Evolutionary conservation across 2,113 vertebrate genomes (phyloP).

Genomic region (Ardeotis arabs): DNA sequence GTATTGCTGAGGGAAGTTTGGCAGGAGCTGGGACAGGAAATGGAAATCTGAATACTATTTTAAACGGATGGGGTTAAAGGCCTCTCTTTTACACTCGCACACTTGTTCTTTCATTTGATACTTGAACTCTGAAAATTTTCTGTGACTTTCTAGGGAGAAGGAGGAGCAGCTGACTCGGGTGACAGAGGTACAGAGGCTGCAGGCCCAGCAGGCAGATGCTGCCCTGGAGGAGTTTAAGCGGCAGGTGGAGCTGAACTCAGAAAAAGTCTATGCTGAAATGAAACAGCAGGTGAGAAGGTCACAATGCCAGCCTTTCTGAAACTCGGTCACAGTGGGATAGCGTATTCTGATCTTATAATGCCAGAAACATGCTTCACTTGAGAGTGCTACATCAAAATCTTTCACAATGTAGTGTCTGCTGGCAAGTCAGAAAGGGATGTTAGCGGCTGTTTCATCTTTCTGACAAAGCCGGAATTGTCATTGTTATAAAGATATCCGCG

Average conservation of each 20-base stretch:
- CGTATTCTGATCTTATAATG: slow-evolving; percentile 67
- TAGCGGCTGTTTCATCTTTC: slow-evolving; percentile 45
- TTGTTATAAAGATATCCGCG: slow-evolving; percentile 7
- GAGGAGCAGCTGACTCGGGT: slow-evolving; percentile 85
- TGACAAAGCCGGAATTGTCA: slow-evolving; percentile 53
- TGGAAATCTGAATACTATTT: slow-evolving; percentile 67
- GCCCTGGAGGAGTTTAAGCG: slow-evolving; percentile 93
- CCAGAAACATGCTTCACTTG: slow-evolving; percentile 62
- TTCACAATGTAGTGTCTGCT: slow-evolving; percentile 38
- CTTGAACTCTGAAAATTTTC: slow-evolving; percentile 68
- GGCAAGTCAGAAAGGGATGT: slow-evolving; percentile 52
- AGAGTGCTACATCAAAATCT: slow-evolving; percentile 66
- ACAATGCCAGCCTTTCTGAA: slow-evolving; percentile 60
- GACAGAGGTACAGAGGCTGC: slow-evolving; percentile 85
- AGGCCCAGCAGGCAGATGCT: slow-evolving; percentile 89
- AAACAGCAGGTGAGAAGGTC: slow-evolving; percentile 88
- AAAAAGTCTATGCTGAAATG: slow-evolving; percentile 91
- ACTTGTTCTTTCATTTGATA: slow-evolving; percentile 65
- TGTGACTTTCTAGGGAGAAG: slow-evolving; percentile 85
- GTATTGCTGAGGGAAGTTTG: slow-evolving; percentile 55
- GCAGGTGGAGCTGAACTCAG: slow-evolving; percentile 92
- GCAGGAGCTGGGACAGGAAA: slow-evolving; percentile 60
- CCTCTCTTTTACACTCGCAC: slow-evolving; percentile 55
- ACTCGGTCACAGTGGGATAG: slow-evolving; percentile 60
- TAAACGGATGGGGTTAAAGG: slow-evolving; percentile 59